Evolutionary conservation across 1,140 invertebrate species (phyloP).

Genomic region (Pararge aegeria): DNA sequence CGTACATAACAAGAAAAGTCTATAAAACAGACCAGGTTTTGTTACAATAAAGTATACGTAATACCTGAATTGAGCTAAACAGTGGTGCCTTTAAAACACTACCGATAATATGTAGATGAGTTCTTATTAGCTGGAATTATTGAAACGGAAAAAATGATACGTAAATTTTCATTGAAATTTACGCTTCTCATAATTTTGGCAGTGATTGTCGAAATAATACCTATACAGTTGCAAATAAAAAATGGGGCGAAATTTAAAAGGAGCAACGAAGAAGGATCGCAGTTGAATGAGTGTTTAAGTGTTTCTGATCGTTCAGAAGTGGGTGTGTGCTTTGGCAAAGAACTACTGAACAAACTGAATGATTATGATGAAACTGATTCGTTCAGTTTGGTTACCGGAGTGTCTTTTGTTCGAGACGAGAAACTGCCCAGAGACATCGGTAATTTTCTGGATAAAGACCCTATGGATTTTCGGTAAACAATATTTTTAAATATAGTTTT

Average conservation of each 20-base stretch:
- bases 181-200: slow-evolving; percentile 36
- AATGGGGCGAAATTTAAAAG: slow-evolving; percentile 58
- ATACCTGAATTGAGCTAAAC: slow-evolving; percentile 45
- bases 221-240: slow-evolving; percentile 58
- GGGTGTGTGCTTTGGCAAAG: slow-evolving; percentile 84
- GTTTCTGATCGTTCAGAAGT: slow-evolving; percentile 64
- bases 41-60: slow-evolving; percentile 57
- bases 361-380: slow-evolving; percentile 83
- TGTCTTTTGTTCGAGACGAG: slow-evolving; percentile 81
- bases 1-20: slow-evolving; percentile 73
- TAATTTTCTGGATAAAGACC: slow-evolving; percentile 85
- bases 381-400: slow-evolving; percentile 82
- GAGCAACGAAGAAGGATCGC: slow-evolving; percentile 48
- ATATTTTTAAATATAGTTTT: too few relatives aligned
- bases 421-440: slow-evolving; percentile 77
- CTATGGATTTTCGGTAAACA: slow-evolving; percentile 84
- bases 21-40: slow-evolving; percentile 60
- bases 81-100: slow-evolving; percentile 12
- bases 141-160: slow-evolving; percentile 21
- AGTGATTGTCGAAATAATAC: slow-evolving; percentile 47
- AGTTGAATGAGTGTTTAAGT: slow-evolving; percentile 78
- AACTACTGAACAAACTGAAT: slow-evolving; percentile 83
- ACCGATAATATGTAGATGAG: slow-evolving; percentile 10
- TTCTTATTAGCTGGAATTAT: slow-evolving; percentile 11
- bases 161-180: slow-evolving; percentile 11